phyloP scores from a whole-genome alignment of 2,113 vertebrate genomes.

The Stigmatopora nigra region DNA sequence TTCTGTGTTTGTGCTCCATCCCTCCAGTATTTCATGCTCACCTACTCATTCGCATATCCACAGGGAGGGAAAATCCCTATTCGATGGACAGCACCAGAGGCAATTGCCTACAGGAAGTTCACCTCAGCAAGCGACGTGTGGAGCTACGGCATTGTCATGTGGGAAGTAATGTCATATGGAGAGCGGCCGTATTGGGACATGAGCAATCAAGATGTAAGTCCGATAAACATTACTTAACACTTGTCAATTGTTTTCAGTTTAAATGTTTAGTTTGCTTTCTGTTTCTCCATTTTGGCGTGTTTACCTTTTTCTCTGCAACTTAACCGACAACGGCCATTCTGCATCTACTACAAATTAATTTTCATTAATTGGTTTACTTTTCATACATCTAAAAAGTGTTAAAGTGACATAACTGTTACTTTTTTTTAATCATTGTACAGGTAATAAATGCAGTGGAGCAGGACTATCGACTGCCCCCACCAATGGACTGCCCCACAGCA shows the following conservation, averaged over 20 bases:
- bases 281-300: slow-evolving; percentile 11
- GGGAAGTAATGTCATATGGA: slow-evolving; percentile 98
- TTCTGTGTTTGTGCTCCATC: slow-evolving; percentile 63
- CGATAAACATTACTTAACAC: background rate
- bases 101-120: slow-evolving; percentile 96
- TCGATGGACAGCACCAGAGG: slow-evolving; percentile 95
- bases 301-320: background rate
- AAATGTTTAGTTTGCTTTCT: slow-evolving; percentile 1
- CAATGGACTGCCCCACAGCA: slow-evolving; percentile 97
- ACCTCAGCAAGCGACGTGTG: slow-evolving; percentile 96
- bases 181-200: slow-evolving; percentile 99
- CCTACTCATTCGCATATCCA: slow-evolving; percentile 68
- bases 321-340: no score
- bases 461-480: slow-evolving; percentile 93
- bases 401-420: slow-evolving; percentile 14
- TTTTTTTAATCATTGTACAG: slow-evolving; percentile 56
- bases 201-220: slow-evolving; percentile 96
- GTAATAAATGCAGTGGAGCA: slow-evolving; percentile 98
- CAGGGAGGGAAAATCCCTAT: slow-evolving; percentile 98
- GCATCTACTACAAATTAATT: no score
- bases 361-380: no score
- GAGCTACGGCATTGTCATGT: slow-evolving; percentile 99
- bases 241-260: background rate
- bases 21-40: slow-evolving; percentile 72
- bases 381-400: no score